phyloP scores from a whole-genome alignment of 2,113 vertebrate species.

The Rhinolophus ferrumequinum region DNA sequence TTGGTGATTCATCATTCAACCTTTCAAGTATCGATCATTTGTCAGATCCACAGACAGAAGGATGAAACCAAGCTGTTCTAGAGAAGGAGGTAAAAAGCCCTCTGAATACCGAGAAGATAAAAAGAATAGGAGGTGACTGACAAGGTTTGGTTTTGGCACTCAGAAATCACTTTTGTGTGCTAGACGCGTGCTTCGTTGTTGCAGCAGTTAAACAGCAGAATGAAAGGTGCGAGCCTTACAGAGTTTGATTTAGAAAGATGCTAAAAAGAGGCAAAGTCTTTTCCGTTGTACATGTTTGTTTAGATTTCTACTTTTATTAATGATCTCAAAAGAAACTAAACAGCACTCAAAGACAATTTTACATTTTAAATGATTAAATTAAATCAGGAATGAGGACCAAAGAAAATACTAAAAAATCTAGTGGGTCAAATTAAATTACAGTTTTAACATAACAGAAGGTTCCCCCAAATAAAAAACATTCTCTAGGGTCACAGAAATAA shows the following conservation, averaged over 20 bases:
- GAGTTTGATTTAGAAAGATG: constrained; percentile 36
- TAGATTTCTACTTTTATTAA: constrained; percentile 51
- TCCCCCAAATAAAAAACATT: neutral
- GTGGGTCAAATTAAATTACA: neutral
- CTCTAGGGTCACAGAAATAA: neutral
- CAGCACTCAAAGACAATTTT: neutral
- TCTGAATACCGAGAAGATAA: neutral
- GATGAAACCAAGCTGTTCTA: neutral
- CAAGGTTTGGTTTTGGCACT: constrained; percentile 9
- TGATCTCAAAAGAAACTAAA: neutral
- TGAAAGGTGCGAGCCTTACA: constrained; percentile 4
- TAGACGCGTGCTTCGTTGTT: neutral
- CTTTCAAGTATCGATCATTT: constrained; percentile 61
- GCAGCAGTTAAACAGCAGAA: neutral
- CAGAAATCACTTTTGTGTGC: constrained; percentile 12
- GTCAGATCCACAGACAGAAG: neutral
- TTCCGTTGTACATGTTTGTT: neutral
- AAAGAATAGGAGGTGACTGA: constrained; percentile 1
- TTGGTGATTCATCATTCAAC: constrained; percentile 55
- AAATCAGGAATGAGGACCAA: neutral
- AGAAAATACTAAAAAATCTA: constrained; percentile 21
- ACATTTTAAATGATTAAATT: neutral
- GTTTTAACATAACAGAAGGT: neutral
- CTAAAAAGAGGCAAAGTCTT: neutral
- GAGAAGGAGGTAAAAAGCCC: neutral